Conservation (phyloP, 1,140 invertebrate genomes). For the Brachionus paranguensis region DNA sequence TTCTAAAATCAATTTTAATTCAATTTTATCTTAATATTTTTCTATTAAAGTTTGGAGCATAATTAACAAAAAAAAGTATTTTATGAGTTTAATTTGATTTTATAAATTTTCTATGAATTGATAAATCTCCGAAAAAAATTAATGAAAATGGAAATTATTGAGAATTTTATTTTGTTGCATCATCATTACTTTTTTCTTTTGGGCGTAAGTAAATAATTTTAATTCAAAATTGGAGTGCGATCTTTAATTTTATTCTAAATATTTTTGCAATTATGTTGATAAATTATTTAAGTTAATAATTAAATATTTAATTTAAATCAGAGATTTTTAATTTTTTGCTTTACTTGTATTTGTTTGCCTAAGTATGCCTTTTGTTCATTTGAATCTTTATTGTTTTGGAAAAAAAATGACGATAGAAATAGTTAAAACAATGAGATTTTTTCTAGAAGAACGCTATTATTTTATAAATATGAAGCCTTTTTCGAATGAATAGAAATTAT, state of each 20-base stretch:
- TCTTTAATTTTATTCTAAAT: background rate
- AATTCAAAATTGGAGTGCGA: background rate
- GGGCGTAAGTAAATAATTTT: background rate
- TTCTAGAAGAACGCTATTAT: background rate
- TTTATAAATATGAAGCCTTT: background rate
- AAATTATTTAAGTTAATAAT: background rate
- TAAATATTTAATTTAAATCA: background rate
- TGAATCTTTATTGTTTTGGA: background rate
- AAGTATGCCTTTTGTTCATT: background rate
- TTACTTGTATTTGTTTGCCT: background rate
- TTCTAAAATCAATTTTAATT: too few relatives aligned
- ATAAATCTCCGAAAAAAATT: too few relatives aligned
- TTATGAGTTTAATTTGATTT: too few relatives aligned
- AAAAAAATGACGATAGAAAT: background rate
- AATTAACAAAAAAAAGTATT: too few relatives aligned
- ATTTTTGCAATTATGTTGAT: background rate
- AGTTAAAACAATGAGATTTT: background rate
- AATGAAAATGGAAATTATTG: too few relatives aligned
- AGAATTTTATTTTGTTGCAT: too few relatives aligned
- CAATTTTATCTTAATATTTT: too few relatives aligned
- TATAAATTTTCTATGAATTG: too few relatives aligned
- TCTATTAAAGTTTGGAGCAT: too few relatives aligned
- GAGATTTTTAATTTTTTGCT: background rate
- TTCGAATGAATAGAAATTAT: background rate
- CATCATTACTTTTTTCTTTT: background rate